Percentiles rank a stretch among this genome's conserved stretches.
These are phyloP conservation scores for Drosophila formosana DNA, from an alignment of 2,888 invertebrate species.

Conservation along the genomic window DNA sequence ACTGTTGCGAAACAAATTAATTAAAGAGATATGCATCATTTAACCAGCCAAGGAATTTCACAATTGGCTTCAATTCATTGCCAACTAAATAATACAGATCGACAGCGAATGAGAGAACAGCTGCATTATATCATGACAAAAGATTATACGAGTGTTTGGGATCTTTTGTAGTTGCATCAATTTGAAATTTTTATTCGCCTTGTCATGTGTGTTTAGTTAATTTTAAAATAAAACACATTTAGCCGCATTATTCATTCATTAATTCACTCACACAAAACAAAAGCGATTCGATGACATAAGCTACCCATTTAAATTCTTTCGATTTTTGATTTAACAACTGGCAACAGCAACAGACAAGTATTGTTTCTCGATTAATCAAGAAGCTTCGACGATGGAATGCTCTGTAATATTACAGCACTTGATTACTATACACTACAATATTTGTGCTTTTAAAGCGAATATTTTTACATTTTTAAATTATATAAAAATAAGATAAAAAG, in stretches of 20 bases:
- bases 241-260: slow-evolving; percentile 43
- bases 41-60: slow-evolving; percentile 29
- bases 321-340: slow-evolving; percentile 23
- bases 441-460: not conserved
- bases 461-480: not conserved
- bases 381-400: slow-evolving; percentile 9
- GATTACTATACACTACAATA: not conserved
- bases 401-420: not conserved
- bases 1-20: slow-evolving; percentile 21
- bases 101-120: slow-evolving; percentile 15
- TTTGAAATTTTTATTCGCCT: slow-evolving; percentile 38
- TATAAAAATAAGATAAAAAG: no score
- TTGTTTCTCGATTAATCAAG: not conserved
- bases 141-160: not conserved
- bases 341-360: slow-evolving; percentile 5
- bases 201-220: slow-evolving; percentile 60
- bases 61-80: slow-evolving; percentile 35
- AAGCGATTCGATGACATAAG: slow-evolving; percentile 65
- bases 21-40: slow-evolving; percentile 42
- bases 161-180: slow-evolving; percentile 27
- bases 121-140: slow-evolving; percentile 49
- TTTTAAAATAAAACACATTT: slow-evolving; percentile 56
- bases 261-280: slow-evolving; percentile 13
- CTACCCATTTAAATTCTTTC: slow-evolving; percentile 60
- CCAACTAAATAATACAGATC: slow-evolving; percentile 39